Evolutionary conservation across 2,888 invertebrate genomes (phyloP).

Genomic region (Petrophora chlorosata): DNA sequence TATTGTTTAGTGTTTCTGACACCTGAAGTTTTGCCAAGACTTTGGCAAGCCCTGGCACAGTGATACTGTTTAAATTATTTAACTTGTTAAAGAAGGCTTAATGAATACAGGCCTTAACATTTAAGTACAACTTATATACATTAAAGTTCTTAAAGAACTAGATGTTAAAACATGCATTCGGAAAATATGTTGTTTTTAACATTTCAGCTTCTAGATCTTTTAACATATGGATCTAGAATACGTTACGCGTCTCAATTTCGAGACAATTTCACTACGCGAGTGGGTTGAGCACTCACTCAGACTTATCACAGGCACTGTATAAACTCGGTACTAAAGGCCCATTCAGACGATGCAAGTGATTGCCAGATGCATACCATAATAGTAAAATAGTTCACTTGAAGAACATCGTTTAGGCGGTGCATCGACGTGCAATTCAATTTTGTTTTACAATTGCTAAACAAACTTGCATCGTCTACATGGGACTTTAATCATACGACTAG

Average conservation of each 20-base stretch:
- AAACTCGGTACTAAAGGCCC: too few species aligned
- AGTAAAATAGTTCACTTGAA: too few species aligned
- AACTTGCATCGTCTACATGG: too few species aligned
- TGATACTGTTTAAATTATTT: too few species aligned
- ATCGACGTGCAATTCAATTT: too few species aligned
- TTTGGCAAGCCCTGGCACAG: too few species aligned
- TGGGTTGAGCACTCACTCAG: constrained; percentile 36
- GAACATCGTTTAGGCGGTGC: too few species aligned
- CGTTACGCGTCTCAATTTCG: constrained; percentile 35
- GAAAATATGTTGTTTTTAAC: not conserved
- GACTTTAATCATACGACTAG: constrained; percentile 43
- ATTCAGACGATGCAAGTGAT: too few species aligned
- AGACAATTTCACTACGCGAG: constrained; percentile 36
- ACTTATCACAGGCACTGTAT: constrained; percentile 72
- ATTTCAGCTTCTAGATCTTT: constrained; percentile 50
- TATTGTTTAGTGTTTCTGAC: too few species aligned
- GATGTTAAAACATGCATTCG: too few species aligned
- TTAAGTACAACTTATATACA: not conserved
- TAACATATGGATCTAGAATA: constrained; percentile 64
- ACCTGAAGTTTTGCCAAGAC: not conserved
- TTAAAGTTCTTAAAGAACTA: not conserved
- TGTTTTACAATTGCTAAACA: too few species aligned
- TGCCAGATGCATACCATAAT: too few species aligned
- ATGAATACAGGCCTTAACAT: not conserved
- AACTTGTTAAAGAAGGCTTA: not conserved